A percentile compares a stretch with the other conserved stretches of the same genome.
Evolutionary conservation across 2,797 vertebrate genomes (phyloP).

Genomic region (Momotus momota): DNA sequence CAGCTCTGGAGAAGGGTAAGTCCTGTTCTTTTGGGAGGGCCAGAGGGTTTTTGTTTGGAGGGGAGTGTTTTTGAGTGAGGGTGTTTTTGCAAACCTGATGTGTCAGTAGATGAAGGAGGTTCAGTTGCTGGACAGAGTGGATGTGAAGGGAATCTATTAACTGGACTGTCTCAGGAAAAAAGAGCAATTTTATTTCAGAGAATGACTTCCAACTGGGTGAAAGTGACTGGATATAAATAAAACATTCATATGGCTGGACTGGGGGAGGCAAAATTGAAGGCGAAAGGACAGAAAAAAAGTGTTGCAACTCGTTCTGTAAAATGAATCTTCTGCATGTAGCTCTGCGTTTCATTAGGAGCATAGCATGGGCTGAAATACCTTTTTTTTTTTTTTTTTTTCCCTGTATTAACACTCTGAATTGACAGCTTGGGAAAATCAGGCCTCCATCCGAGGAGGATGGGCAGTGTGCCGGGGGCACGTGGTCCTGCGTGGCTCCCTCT

Average conservation of each 20-base stretch:
- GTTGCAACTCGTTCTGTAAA: background rate
- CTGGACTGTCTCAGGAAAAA: background rate
- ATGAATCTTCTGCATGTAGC: background rate
- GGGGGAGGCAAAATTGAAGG: background rate
- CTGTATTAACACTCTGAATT: background rate
- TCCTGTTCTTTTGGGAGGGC: background rate
- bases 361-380: background rate
- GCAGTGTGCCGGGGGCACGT: fast-evolving
- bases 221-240: background rate
- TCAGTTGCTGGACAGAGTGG: background rate
- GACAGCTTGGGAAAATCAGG: background rate
- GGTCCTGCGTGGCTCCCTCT: background rate
- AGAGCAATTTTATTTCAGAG: background rate
- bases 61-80: too few species aligned
- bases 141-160: background rate
- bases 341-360: background rate
- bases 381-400: too few species aligned
- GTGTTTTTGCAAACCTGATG: background rate
- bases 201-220: background rate
- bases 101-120: background rate
- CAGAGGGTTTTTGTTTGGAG: background rate
- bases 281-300: background rate
- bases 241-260: background rate
- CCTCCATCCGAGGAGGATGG: background rate
- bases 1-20: background rate